Evolutionary conservation across 2,113 vertebrate species (phyloP), one percentile per base, ranked within the genome.

Genomic region (Ptychochromis oligacanthus): DNA sequence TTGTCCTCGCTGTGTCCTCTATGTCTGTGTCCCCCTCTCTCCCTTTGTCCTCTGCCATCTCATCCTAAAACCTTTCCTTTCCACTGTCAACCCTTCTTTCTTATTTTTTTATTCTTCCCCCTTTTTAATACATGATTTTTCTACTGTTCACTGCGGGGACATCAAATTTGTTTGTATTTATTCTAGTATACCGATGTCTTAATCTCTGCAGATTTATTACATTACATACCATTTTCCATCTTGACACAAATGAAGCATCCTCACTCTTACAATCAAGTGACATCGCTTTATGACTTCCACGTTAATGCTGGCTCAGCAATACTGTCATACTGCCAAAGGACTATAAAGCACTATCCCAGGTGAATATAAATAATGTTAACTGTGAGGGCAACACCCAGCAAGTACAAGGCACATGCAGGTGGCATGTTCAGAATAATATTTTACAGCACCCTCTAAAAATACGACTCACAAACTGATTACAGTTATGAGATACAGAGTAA

Each of bases 341-440:
- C 40, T 22, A 31, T 31, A 31, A 64, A 81, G 78, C 64, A 75
- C 78, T 64, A 54, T 76, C 62, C 58, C 78, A 54, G 46, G 56
- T 80, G 78, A 81, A 75, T 70, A 60, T 70, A 70, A 80, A 83
- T 80, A 81, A 75, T 70, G 67, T 70, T 80, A 80, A 83, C 75
- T 83, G 49, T 54, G 34, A 76, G 77, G 65, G 43, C 70, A 31
- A 49, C 62, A 52, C 34, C 15, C 22, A 28, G 26, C 36, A 55
- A 79, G 65, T 26, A 7, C 43, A 38, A 22, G 43, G n/a, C 17
- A 70, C 70, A 49, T 15, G 40, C 57, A 43, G 24, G 34, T 26
- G 65, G 11, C 49, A 56, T 54, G 67, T 26, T 17, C 36, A 36
- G 36, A 36, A 36, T 36, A 36, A 36, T 36, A 36, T 36, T 36